A percentile compares a stretch with the other conserved stretches of the same genome.
Conservation (phyloP, 2,888 invertebrate genomes). For the Podabrus alpinus region DNA sequence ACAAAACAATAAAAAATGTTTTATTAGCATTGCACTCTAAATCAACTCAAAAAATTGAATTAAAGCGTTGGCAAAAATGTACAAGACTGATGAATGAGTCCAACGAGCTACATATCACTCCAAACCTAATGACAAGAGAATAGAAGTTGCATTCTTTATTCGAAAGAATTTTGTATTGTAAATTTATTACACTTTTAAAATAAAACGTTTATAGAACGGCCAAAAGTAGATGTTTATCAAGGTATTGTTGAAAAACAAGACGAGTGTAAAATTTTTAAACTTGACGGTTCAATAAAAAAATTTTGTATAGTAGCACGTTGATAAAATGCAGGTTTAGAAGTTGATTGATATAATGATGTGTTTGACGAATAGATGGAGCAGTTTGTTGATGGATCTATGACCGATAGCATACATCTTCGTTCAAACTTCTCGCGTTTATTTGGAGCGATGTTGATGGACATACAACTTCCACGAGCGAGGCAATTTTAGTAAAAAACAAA, state of each 20-base stretch:
- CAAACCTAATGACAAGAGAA: constrained; percentile 29
- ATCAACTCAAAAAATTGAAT: background rate
- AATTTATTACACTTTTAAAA: constrained; percentile 29
- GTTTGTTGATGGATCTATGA: constrained; percentile 46
- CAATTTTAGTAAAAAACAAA: background rate
- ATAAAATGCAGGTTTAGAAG: constrained; percentile 38
- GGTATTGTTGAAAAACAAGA: constrained; percentile 6
- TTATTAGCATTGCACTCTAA: background rate
- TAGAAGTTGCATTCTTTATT: constrained; percentile 30
- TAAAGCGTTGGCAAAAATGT: constrained; percentile 21
- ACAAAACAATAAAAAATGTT: background rate
- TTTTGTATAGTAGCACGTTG: constrained; percentile 12
- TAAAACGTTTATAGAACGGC: constrained; percentile 30
- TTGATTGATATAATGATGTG: constrained; percentile 44
- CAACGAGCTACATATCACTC: constrained; percentile 21
- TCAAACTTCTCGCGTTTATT: constrained; percentile 36
- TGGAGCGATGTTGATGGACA: constrained; percentile 36
- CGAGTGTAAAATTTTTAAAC: background rate
- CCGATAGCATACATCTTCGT: constrained; percentile 40
- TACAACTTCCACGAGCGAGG: constrained; percentile 35
- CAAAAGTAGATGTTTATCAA: constrained; percentile 34
- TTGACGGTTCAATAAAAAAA: background rate
- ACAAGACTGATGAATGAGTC: constrained; percentile 22
- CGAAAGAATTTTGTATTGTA: constrained; percentile 22
- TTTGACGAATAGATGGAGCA: constrained; percentile 47